These are phyloP conservation scores for Cuculus canorus DNA, from an alignment of 2,797 vertebrate genomes.

Conservation along the genomic window DNA sequence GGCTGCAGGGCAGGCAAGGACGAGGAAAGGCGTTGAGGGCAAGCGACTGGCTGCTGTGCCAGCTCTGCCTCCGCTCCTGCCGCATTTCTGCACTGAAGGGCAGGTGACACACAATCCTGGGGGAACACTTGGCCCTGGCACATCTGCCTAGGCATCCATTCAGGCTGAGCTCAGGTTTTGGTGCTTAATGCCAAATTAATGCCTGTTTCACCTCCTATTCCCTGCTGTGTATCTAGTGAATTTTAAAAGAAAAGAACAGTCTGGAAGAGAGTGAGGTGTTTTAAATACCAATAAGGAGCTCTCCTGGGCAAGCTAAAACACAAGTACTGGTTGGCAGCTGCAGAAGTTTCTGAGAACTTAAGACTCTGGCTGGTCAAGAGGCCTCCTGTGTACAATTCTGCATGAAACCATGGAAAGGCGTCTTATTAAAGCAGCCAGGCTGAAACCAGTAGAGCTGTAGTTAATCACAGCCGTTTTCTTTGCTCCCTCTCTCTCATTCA, in stretches of 20 bases:
- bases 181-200: neutral
- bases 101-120: fast-evolving
- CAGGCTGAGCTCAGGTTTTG: neutral
- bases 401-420: neutral
- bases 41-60: fast-evolving
- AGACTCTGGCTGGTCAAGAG: slow-evolving; percentile 8
- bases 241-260: neutral
- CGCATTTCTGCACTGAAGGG: fast-evolving
- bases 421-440: neutral
- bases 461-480: slow-evolving; percentile 2
- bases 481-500: neutral
- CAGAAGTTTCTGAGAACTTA: slow-evolving; percentile 3
- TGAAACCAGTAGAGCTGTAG: neutral
- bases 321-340: slow-evolving; percentile 1
- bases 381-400: slow-evolving; percentile 1
- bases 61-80: neutral
- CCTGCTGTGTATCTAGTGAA: neutral
- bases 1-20: neutral
- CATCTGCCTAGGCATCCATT: neutral
- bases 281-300: slow-evolving; percentile 16
- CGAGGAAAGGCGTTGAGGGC: neutral
- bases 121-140: neutral
- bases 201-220: neutral
- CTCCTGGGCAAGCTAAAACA: slow-evolving; percentile 20
- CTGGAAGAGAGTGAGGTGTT: neutral